Conservation (phyloP, 2,888 invertebrate species). For the Scaptomyza flava region DNA sequence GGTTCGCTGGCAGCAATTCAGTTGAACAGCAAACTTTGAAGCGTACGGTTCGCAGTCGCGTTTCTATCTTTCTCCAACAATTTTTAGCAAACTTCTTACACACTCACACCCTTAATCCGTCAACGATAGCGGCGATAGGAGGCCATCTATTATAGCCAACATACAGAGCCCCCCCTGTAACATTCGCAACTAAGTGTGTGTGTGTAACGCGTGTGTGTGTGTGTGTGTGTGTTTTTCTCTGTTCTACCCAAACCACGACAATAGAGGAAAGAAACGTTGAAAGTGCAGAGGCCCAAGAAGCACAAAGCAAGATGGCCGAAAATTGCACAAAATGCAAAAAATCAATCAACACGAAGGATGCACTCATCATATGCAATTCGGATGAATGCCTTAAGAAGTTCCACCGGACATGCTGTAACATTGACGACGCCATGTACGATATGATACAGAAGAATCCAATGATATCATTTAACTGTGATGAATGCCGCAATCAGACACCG, state of each 20-base stretch:
- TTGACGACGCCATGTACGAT: constrained; percentile 79
- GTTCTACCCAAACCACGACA: constrained; percentile 18
- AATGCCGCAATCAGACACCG: constrained; percentile 81
- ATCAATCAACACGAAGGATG: constrained; percentile 79
- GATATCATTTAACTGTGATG: constrained; percentile 81
- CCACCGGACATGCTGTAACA: constrained; percentile 80
- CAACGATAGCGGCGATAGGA: constrained; percentile 20
- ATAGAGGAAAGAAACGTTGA: constrained; percentile 9
- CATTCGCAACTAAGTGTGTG: constrained; percentile 23
- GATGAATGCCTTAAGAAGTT: constrained; percentile 80
- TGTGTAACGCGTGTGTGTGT: constrained; percentile 25
- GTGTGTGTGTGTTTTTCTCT: constrained; percentile 38
- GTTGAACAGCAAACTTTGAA: constrained; percentile 82
- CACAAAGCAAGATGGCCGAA: constrained; percentile 76
- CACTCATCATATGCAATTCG: constrained; percentile 78
- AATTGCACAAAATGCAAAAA: constrained; percentile 82
- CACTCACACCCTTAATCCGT: constrained; percentile 52
- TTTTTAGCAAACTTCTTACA: constrained; percentile 74
- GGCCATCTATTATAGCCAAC: constrained; percentile 25
- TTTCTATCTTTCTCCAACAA: constrained; percentile 60
- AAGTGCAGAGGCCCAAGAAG: constrained; percentile 27
- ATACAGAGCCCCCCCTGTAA: constrained; percentile 25
- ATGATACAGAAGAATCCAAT: constrained; percentile 81
- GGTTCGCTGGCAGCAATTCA: constrained; percentile 58
- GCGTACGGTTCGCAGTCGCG: constrained; percentile 77